A percentile compares a stretch with the other conserved stretches of the same genome.
These are phyloP conservation scores for Caranx melampygus DNA, from an alignment of 2,113 vertebrate genomes.

Conservation along the genomic window DNA sequence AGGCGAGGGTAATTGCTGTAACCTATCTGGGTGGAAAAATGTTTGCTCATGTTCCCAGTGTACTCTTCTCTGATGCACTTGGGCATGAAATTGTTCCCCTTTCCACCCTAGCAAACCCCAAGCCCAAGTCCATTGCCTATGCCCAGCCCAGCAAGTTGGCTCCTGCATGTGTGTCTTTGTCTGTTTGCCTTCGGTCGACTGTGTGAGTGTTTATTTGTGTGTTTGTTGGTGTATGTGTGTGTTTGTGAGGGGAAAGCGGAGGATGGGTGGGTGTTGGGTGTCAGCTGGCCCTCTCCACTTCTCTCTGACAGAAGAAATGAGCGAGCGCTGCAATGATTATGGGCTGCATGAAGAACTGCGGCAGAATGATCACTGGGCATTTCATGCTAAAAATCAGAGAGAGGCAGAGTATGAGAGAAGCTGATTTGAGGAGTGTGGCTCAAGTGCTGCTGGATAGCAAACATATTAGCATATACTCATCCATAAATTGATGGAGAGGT, in stretches of 20 bases:
- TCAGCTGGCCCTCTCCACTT: constrained; percentile 63
- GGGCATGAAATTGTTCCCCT: constrained; percentile 77
- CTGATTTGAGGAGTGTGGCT: constrained; percentile 42
- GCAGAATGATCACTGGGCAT: constrained; percentile 56
- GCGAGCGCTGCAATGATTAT: constrained; percentile 56
- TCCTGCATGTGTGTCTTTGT: constrained; percentile 41
- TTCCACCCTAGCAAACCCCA: constrained; percentile 64
- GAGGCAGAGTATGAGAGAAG: constrained; percentile 5
- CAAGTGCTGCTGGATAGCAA: constrained; percentile 58
- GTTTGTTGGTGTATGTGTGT: constrained; percentile 49
- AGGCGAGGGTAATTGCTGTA: constrained; percentile 80
- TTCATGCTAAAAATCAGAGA: constrained; percentile 47
- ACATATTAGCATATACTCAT: constrained; percentile 59
- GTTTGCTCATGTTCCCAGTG: constrained; percentile 72
- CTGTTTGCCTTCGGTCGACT: constrained; percentile 45
- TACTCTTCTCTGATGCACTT: constrained; percentile 75
- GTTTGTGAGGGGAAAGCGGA: background rate
- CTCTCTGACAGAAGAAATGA: constrained; percentile 57
- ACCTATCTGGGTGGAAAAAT: constrained; percentile 80
- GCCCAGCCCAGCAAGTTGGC: constrained; percentile 41
- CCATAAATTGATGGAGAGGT: constrained; percentile 61
- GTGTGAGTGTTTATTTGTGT: constrained; percentile 52
- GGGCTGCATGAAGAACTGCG: constrained; percentile 55
- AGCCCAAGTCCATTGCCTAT: constrained; percentile 56
- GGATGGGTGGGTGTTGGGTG: constrained; percentile 38